Evolutionary conservation across 2,888 invertebrate genomes (phyloP).

Genomic region (Ochropleura leucogaster): DNA sequence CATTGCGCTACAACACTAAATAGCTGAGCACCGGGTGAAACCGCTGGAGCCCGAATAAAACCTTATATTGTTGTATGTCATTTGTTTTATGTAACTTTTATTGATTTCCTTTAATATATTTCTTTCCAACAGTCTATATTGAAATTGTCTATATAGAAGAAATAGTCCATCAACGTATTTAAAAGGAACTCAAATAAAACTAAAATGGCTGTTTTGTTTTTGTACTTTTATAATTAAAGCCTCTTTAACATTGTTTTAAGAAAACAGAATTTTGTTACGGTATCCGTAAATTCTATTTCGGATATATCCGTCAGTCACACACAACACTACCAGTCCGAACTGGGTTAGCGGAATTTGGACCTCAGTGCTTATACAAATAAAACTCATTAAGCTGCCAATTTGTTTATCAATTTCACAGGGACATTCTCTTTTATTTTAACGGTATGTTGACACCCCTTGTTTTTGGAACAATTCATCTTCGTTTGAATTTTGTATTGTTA

Average conservation of each 20-base stretch:
- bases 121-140: too few relatives aligned
- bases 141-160: too few relatives aligned
- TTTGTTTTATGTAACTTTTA: too few relatives aligned
- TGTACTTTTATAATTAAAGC: too few relatives aligned
- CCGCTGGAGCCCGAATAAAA: too few relatives aligned
- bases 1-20: too few relatives aligned
- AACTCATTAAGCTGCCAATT: constrained; percentile 79
- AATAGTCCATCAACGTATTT: too few relatives aligned
- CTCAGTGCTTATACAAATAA: constrained; percentile 75
- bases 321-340: constrained; percentile 59
- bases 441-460: constrained; percentile 51
- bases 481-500: constrained; percentile 52
- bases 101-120: too few relatives aligned
- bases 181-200: too few relatives aligned
- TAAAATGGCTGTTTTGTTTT: too few relatives aligned
- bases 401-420: constrained; percentile 75
- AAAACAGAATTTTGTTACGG: neutral
- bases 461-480: constrained; percentile 60
- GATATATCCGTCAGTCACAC: constrained; percentile 14
- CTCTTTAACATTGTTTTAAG: neutral
- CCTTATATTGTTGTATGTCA: too few relatives aligned
- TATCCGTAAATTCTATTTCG: neutral
- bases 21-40: too few relatives aligned
- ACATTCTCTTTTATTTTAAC: constrained; percentile 64
- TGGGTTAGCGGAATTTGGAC: constrained; percentile 79